Conservation (phyloP, 2,113 vertebrate species). For the Delphinapterus leucas region DNA sequence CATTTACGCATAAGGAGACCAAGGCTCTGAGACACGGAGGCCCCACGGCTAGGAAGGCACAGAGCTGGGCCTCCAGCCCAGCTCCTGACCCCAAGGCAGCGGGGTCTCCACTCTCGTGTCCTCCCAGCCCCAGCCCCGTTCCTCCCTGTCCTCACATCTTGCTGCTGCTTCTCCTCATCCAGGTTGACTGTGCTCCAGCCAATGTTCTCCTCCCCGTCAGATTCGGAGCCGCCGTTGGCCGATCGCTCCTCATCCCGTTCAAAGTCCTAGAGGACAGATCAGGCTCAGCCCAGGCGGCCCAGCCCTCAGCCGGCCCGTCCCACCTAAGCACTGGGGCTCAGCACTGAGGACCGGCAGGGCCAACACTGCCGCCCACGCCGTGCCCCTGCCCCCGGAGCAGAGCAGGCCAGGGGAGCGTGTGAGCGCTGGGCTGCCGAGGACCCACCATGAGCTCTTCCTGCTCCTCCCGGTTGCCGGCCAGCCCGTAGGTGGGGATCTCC, state of each 20-base stretch:
- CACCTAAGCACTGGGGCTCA: fast-evolving
- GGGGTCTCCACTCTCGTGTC: fast-evolving
- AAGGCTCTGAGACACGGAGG: background rate
- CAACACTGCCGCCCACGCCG: background rate
- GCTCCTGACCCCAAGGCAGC: background rate
- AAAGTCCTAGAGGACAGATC: conserved; percentile 83
- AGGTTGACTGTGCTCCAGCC: conserved; percentile 94
- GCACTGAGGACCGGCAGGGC: fast-evolving
- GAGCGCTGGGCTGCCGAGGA: fast-evolving
- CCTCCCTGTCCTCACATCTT: conserved; percentile 81
- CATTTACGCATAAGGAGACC: fast-evolving
- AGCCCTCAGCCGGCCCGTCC: fast-evolving
- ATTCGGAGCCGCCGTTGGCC: conserved; percentile 85
- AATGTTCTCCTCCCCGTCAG: conserved; percentile 89
- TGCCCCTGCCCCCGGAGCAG: background rate
- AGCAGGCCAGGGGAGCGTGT: background rate
- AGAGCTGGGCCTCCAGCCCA: background rate
- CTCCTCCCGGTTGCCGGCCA: conserved; percentile 93
- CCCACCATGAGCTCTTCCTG: conserved; percentile 92
- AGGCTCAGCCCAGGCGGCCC: background rate
- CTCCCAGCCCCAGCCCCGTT: fast-evolving
- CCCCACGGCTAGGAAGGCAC: background rate
- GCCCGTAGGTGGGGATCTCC: conserved; percentile 93
- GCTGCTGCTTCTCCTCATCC: conserved; percentile 89
- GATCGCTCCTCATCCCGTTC: conserved; percentile 88